Base-by-base conservation (phyloP, 2,113 vertebrate genomes). In the Nycticorax nycticorax region DNA sequence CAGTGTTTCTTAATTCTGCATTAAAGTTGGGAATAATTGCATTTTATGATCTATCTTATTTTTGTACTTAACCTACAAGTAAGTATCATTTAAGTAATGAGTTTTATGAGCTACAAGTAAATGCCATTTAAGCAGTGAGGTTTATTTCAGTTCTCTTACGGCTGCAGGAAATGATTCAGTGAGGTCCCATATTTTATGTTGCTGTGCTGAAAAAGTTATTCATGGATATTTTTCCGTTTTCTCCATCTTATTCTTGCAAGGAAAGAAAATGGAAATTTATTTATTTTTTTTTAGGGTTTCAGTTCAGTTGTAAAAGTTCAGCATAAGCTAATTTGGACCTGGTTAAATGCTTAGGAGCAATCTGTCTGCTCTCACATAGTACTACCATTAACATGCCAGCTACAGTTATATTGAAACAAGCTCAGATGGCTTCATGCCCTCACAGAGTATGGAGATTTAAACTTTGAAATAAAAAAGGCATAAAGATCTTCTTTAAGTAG, bases 391-490 rank as follows among this genome's bases (percentile, higher is more conserved):
- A 85, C 4, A 9, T 90, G 43, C 50, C 76, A 94, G 30, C 39
- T 78, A 62, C 57, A 52, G 45, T 96, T 96, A 73, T 45, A 72
- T 24, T 91, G 85, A 95, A 93, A 85, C 24, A 89, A 92, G n/a
- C 45, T 95, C 37, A 56, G 30, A 74, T 60, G 22, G 14, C 27
- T 96, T 85, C 41, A 24, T 69, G 62, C 83, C 30, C 13, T 48
- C 20, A 23, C 23, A 76, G 68, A 95, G 63, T 73, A 76, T 71
- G 37, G 35, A 76, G 57, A 79, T 82, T 92, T 93, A 89, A 86
- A 92, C 22, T 55, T 83, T 52, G 28, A 91, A 90, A 88, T 85
- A 52, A 85, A 60, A 86, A 95, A 79, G 28, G 3, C 45, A 59
- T 86, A 56, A 93, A 94, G 41, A 79, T 74, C 17, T 53, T 92